Base-by-base conservation (phyloP, 2,888 invertebrate species). In the Ochropacha duplaris region DNA sequence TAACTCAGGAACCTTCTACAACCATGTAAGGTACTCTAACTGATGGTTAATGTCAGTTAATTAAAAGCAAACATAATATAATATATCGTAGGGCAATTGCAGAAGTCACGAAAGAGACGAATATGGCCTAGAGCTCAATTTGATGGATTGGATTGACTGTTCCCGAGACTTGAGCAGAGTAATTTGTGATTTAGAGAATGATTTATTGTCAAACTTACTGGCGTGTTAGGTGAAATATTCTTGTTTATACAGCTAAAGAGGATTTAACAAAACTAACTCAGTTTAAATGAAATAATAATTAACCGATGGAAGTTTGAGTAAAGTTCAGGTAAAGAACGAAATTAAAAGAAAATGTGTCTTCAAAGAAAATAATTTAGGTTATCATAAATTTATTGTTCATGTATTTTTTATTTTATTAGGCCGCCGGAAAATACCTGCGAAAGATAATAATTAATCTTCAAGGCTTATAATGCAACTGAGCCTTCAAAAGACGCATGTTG, bases 1-100 rank as follows among this genome's bases (percentile, higher is more conserved):
- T 76, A 60, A 63, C 54, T 65, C 44, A n/a, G 19, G 19, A 44
- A 44, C 44, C 19, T 44, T 67, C 71, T 62, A 71, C 67, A 66
- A 65, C 81, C 79, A 76, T 79, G 73, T 83, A 79, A 65, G 83
- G 81, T 60, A 64, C 58, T 66, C 64, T 66, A 69, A 75, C 74
- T 76, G 74, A 81, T 76, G 75, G 67, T 70, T 73, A 62, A 69
- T 79, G 84, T 82, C 85, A 82, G 83, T 74, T 88, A 89, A 90
- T 90, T 90, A 91, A 88, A 89, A 89, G 83, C 78, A 88, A 91
- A 89, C 84, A 87, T 79, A 82, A 81, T 81, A 76, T 76, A 79
- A 66, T 68, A 67, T 74, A 76, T 77, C 69, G 66, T 65, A 73
- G 78, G 74, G 81, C 83, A 82, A 86, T 87, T 81, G 82, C 88